Base-by-base conservation (phyloP, 2,113 vertebrate genomes). In the Opisthocomus hoazin region DNA sequence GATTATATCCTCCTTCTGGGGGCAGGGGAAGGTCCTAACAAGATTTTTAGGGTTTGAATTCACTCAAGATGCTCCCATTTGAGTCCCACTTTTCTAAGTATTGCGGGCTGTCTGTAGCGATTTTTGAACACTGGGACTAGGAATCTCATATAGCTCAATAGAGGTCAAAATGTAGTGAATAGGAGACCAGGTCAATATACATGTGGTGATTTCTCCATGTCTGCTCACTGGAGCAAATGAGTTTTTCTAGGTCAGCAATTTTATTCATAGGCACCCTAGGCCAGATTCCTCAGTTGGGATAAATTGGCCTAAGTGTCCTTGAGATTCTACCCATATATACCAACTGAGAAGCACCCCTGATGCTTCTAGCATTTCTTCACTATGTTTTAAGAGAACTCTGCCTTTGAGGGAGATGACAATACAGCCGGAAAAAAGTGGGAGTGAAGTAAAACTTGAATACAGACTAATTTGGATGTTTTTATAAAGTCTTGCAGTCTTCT, bases 401-500 rank as follows among this genome's bases (percentile, higher is more conserved):
- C 23, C 61, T 84, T 90, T 66, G 46, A 91, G 37, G 18, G 14
- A 80, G 54, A 75, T 26, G 71, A 53, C 29, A 84, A 74, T 39
- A 68, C 34, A 73, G n/a, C 0, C 30, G 76, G 76, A 51, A 91
- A 74, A 91, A 63, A 61, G 17, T 26, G 20, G 57, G 45, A 69
- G 41, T 69, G 43, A 83, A 51, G 43, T 84, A 87, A 94, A 94
- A 93, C 73, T 89, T 69, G 89, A 89, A 93, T 84, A 71, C 41
- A 32, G 64, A 45, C 60, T 69, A 86, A 94, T 95, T 83, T 81
- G 70, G 73, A 46, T 97, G 88, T 94, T 95, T 97, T 97, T 93
- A 94, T 95, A 94, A 96, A 94, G 83, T 78, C 90, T 96, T 91
- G 85, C 41, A 96, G 89, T 83, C 66, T 94, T 97, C 79, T 83